Percentiles rank a stretch among this genome's conserved stretches.
Conservation (phyloP, 2,113 vertebrate species). For the Oxyruncus cristatus region DNA sequence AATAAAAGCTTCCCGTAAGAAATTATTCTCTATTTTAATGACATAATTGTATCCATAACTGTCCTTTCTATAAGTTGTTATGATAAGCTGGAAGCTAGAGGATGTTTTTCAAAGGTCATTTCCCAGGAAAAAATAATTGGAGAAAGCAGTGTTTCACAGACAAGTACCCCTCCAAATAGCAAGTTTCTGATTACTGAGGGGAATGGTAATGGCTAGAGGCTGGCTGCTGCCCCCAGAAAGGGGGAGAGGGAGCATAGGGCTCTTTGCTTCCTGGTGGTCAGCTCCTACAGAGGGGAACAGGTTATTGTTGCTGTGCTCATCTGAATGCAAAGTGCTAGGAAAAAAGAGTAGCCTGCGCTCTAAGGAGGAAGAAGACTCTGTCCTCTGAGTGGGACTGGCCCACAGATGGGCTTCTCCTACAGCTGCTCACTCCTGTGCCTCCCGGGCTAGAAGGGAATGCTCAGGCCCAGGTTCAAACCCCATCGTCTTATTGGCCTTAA, state of each 20-base stretch:
- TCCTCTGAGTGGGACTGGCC: not conserved
- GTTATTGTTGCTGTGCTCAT: not conserved
- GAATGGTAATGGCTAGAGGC: not conserved
- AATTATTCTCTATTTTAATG: not conserved
- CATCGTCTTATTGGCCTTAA: not conserved
- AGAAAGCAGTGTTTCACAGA: conserved; percentile 14
- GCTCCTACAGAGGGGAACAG: not conserved
- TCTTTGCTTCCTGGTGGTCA: not conserved
- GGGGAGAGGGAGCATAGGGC: not conserved
- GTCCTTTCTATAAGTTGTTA: not conserved
- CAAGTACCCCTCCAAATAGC: not conserved
- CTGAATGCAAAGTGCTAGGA: not conserved
- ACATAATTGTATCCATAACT: not conserved
- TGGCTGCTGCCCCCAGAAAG: not conserved
- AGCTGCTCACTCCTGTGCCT: not conserved
- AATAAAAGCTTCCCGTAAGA: not conserved
- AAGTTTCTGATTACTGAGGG: not conserved
- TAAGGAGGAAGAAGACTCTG: not conserved
- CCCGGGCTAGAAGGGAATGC: not conserved
- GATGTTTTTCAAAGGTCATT: conserved; percentile 27
- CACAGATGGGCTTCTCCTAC: not conserved
- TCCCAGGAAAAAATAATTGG: conserved; percentile 11
- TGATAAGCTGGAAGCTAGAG: not conserved
- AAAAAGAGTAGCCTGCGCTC: not conserved
- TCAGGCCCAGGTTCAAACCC: not conserved